Evolutionary conservation across 1,140 invertebrate species (phyloP), one percentile per base, ranked within the genome.

Genomic region (Drosophila lowei): DNA sequence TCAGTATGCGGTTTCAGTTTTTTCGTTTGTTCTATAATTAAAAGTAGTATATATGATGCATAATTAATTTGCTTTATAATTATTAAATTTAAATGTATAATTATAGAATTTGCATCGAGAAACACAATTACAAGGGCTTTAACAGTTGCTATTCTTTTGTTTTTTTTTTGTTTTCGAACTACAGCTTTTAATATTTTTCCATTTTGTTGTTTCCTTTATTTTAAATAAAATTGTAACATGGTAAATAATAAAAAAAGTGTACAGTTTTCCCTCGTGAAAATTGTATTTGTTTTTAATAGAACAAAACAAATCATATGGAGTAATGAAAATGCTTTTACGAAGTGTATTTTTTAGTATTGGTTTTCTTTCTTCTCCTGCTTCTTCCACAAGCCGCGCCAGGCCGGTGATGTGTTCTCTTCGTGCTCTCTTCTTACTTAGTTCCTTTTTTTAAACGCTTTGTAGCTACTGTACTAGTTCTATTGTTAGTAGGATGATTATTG

Each of bases 171-270:
- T 52, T 71, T 52, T 53, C 62, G 43, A 58, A 64, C 73, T 80
- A 74, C 64, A 57, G 77, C 61, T 55, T 83, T 81, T 79, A 64
- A 46, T 49, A 49, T 52, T 77, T 62, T 41, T 54, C 15, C 30
- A 41, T 62, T 63, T 61, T 53, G 7, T 67, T 38, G 34, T 68
- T 70, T 66, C 71, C 34, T 50, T 63, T 61, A 53, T 56, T 75
- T 79, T 85, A 76, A 80, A 79, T 80, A 79, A 79, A 84, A 76
- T 64, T 52, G 65, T 81, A 84, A 84, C 81, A 84, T 63, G 86
- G 80, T 84, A 80, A 80, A 84, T 38, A 86, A 73, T 81, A 60
- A 81, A 62, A 67, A 67, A 78, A 63, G 79, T 72, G 63, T 76
- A 65, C 63, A 84, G 44, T 72, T 56, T 70, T 65, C 34, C 25